Evolutionary conservation across 2,113 vertebrate species (phyloP).

Genomic region (Mastomys coucha): DNA sequence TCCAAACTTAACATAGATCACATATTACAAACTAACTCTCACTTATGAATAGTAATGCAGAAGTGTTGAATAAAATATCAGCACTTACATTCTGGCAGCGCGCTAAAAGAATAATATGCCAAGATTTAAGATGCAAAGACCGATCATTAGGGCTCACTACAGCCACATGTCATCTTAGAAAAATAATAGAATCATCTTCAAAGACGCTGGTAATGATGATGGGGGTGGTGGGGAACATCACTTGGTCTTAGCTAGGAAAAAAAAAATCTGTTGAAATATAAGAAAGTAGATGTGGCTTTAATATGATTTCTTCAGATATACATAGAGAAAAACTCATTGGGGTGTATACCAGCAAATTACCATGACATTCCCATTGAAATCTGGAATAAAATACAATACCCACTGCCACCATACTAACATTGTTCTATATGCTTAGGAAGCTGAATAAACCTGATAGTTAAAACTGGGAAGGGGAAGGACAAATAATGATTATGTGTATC

Average conservation of each 20-base stretch:
- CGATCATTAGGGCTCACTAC: background rate
- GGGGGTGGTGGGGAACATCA: background rate
- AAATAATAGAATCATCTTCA: slow-evolving; percentile 49
- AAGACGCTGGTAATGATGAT: slow-evolving; percentile 42
- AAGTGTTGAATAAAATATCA: slow-evolving; percentile 80
- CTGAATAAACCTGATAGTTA: background rate
- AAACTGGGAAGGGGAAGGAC: background rate
- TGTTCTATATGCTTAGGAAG: slow-evolving; percentile 26
- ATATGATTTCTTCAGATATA: slow-evolving; percentile 34
- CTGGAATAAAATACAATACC: slow-evolving; percentile 2
- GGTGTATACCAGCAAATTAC: slow-evolving; percentile 18
- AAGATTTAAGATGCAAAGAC: slow-evolving; percentile 71
- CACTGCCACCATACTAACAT: background rate
- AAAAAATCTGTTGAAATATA: slow-evolving; percentile 45
- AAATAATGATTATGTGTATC: slow-evolving; percentile 20
- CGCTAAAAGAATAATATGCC: slow-evolving; percentile 58
- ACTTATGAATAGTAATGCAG: slow-evolving; percentile 72
- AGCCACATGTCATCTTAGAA: slow-evolving; percentile 37
- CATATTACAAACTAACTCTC: slow-evolving; percentile 59
- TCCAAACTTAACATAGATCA: slow-evolving; percentile 56
- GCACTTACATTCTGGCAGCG: slow-evolving; percentile 65
- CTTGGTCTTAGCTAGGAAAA: slow-evolving; percentile 30
- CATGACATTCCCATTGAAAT: slow-evolving; percentile 31
- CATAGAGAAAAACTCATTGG: slow-evolving; percentile 48
- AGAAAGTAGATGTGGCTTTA: slow-evolving; percentile 24